Evolutionary conservation across 2,888 invertebrate genomes (phyloP).

Genomic region (Nysson spinosus): DNA sequence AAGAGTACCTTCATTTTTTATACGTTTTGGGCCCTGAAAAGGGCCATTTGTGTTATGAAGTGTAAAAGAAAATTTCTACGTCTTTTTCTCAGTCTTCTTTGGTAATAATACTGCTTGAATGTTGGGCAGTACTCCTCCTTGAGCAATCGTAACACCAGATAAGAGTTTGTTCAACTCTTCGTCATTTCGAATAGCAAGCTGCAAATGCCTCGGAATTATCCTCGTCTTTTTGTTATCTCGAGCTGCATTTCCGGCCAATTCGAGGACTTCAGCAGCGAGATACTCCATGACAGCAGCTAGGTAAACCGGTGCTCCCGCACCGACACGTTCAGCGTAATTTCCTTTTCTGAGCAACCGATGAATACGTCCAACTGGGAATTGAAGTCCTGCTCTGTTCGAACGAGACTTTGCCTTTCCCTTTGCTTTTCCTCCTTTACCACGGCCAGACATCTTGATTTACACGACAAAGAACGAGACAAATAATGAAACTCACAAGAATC

Average conservation of each 20-base stretch:
- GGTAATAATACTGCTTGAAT: slow-evolving; percentile 87
- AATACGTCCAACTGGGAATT: slow-evolving; percentile 81
- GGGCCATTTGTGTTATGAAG: slow-evolving; percentile 21
- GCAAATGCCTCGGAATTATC: slow-evolving; percentile 86
- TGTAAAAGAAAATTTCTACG: slow-evolving; percentile 28
- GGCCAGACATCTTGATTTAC: slow-evolving; percentile 57
- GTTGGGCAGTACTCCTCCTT: slow-evolving; percentile 90
- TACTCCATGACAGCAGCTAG: slow-evolving; percentile 83
- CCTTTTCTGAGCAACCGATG: slow-evolving; percentile 81
- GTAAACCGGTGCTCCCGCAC: slow-evolving; percentile 80
- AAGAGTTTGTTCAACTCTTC: slow-evolving; percentile 88
- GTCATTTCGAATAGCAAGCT: slow-evolving; percentile 88
- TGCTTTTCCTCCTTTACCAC: slow-evolving; percentile 59
- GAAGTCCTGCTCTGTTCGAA: slow-evolving; percentile 80
- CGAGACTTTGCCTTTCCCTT: slow-evolving; percentile 71
- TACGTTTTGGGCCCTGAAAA: too few relatives aligned
- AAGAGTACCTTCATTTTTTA: too few relatives aligned
- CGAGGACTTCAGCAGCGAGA: slow-evolving; percentile 84
- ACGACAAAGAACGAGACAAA: neutral
- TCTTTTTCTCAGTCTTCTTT: slow-evolving; percentile 81
- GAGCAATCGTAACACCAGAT: slow-evolving; percentile 87
- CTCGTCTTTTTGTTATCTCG: slow-evolving; percentile 84
- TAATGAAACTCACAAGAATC: too few relatives aligned
- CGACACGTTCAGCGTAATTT: slow-evolving; percentile 81
- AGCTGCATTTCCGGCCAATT: slow-evolving; percentile 84